phyloP scores from a whole-genome alignment of 1,140 invertebrate species.

The Chrysopa pallens region DNA sequence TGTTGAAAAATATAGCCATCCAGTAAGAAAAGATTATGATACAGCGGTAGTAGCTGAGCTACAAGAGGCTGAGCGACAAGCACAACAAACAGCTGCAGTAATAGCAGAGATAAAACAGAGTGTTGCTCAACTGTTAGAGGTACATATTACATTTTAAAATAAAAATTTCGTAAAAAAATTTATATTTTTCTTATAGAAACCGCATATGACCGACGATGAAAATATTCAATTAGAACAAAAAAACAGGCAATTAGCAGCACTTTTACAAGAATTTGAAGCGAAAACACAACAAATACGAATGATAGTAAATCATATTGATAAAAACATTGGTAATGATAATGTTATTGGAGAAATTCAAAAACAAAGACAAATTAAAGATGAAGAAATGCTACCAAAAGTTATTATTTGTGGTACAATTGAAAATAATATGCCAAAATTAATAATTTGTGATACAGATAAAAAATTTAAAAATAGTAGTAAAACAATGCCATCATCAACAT shows the following conservation, averaged over 20 bases:
- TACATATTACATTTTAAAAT: conserved; percentile 2
- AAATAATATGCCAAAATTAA: conserved; percentile 18
- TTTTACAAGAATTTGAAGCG: neutral
- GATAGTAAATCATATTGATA: conserved; percentile 4
- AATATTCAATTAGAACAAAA: neutral
- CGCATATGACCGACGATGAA: conserved; percentile 1
- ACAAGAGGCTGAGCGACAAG: conserved; percentile 18
- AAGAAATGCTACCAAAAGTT: conserved; percentile 18
- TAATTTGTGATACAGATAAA: conserved; percentile 15
- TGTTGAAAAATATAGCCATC: no score
- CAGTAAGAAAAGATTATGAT: conserved; percentile 3
- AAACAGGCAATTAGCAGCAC: neutral
- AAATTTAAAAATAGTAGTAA: neutral
- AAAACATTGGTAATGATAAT: conserved; percentile 5
- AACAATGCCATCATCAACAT: neutral
- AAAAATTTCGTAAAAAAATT: conserved; percentile 8
- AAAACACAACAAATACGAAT: conserved; percentile 1
- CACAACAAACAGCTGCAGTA: conserved; percentile 16
- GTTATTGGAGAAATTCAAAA: no score
- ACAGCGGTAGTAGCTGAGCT: conserved; percentile 15
- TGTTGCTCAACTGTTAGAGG: conserved; percentile 12
- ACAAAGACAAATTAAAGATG: conserved; percentile 2
- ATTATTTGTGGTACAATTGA: conserved; percentile 18
- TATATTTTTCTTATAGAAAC: conserved; percentile 3
- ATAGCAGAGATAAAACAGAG: conserved; percentile 16